Evolutionary conservation across 1,140 invertebrate species (phyloP).

Genomic region (Calliopsis andreniformis): DNA sequence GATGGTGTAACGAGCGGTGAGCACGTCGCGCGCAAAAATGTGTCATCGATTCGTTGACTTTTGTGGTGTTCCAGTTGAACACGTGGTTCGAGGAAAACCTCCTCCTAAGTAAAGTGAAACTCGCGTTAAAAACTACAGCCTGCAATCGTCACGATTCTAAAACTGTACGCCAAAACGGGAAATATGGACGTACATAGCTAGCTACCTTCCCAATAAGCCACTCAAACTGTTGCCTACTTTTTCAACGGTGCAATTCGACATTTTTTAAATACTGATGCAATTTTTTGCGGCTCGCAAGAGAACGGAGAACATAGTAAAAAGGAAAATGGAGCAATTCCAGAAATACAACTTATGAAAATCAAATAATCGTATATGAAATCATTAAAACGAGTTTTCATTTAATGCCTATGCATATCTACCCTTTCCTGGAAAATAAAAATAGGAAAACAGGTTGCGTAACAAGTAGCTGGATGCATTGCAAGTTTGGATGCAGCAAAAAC

Average conservation of each 20-base stretch:
- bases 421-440: background rate
- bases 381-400: no score
- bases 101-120: conserved; percentile 48
- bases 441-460: background rate
- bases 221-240: background rate
- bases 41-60: conserved; percentile 60
- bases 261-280: no score
- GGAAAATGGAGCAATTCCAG: background rate
- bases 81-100: conserved; percentile 54
- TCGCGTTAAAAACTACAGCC: conserved; percentile 18
- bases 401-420: background rate
- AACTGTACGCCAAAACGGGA: conserved; percentile 17
- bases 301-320: no score
- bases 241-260: no score
- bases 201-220: conserved; percentile 7
- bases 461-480: no score
- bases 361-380: background rate
- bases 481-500: background rate
- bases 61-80: conserved; percentile 54
- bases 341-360: conserved; percentile 15
- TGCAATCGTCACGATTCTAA: conserved; percentile 42
- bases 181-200: background rate
- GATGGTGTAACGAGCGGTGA: background rate
- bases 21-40: conserved; percentile 20
- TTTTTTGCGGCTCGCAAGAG: no score